Evolutionary conservation across 2,113 vertebrate species (phyloP), one percentile per base, ranked within the genome.

Genomic region (Axis porcinus): DNA sequence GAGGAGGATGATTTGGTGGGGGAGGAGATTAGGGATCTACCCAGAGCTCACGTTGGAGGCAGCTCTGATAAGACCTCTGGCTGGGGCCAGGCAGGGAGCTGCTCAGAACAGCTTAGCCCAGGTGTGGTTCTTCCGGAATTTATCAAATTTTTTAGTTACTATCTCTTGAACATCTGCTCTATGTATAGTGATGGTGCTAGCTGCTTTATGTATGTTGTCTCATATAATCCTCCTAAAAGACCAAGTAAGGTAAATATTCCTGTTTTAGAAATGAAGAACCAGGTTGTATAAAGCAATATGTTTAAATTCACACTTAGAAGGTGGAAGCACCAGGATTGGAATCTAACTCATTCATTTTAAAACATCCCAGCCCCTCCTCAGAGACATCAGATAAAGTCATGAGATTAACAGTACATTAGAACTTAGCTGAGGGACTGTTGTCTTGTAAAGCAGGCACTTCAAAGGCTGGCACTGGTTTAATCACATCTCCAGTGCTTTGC

Each of bases 301-400:
- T 62, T 94, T 84, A 88, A 79, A 96, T 30, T 87, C 92, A 97
- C 4, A 92, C 52, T 81, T 90, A 58, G 74, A 94, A 94, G 81
- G 81, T 43, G 36, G 54, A 45, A 81, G 86, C 70, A 81, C 21
- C 70, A 70, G 82, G 43, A 97, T 58, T 94, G 96, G 87, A 97
- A 97, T 89, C 40, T 95, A 95, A 97, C 79, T 96, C 84, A 30
- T 28, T 93, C 30, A 92, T 96, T 84, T 96, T 21, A 76, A 70
- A 64, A 81, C 91, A 82, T 23, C 27, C 40, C 27, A 90, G 55
- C 27, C 27, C 17, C 67, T 91, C 60, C 33, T 92, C 85, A 92
- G 70, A 93, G 90, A 81, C 40, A 87, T 64, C 33, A 88, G 52
- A 76, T 91, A 78, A 82, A 92, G 79, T 85, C 86, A 91, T 62